Conservation (phyloP, 2,113 vertebrate species). For the Trinectes maculatus region DNA sequence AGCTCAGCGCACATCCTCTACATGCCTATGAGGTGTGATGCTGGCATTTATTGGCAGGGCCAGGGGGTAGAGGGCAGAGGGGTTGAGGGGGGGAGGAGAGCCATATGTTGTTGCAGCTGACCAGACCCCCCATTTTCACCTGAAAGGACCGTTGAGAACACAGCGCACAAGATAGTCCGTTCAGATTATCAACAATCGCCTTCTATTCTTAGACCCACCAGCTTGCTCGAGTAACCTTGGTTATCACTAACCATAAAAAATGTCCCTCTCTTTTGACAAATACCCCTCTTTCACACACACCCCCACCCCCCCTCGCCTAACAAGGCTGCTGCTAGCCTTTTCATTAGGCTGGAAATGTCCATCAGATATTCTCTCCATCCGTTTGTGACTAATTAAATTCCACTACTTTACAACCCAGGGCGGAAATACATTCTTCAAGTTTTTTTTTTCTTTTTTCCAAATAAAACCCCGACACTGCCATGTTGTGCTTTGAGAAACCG, state of each 20-base stretch:
- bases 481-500: constrained; percentile 51
- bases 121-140: constrained; percentile 78
- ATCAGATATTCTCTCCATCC: constrained; percentile 55
- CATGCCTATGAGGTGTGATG: constrained; percentile 69
- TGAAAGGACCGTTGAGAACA: constrained; percentile 73
- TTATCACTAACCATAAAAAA: constrained; percentile 65
- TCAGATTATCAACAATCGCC: constrained; percentile 72
- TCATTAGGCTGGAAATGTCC: constrained; percentile 67
- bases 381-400: constrained; percentile 64
- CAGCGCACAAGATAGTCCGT: constrained; percentile 57
- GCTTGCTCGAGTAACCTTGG: constrained; percentile 48
- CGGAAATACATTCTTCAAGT: constrained; percentile 31
- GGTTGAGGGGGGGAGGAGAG: constrained; percentile 20
- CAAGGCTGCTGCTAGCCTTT: constrained; percentile 54
- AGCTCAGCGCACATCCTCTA: constrained; percentile 37
- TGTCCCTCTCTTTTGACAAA: constrained; percentile 56
- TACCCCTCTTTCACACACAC: constrained; percentile 50
- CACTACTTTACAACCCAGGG: constrained; percentile 45
- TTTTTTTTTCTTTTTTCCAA: constrained; percentile 27
- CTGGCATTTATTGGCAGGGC: constrained; percentile 78
- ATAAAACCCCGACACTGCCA: constrained; percentile 44
- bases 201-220: constrained; percentile 73
- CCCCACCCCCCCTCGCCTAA: constrained; percentile 19
- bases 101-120: constrained; percentile 84
- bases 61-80: constrained; percentile 43